Conservation (phyloP, 2,888 invertebrate species). For the Lacanobia wlatinum region DNA sequence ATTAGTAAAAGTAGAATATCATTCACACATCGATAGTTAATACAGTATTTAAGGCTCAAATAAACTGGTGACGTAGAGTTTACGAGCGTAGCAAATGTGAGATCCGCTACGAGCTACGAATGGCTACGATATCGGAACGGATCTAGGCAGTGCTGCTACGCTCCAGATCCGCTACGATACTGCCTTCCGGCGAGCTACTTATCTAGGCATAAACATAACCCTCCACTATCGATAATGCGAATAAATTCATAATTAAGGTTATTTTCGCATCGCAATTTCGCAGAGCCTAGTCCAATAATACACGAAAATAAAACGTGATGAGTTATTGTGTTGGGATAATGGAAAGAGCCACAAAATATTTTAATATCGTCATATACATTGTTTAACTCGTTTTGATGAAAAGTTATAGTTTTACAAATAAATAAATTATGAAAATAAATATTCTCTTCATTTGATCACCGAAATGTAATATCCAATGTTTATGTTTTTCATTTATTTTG, state of each 20-base stretch:
- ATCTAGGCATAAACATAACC: constrained; percentile 5
- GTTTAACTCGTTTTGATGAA: constrained; percentile 37
- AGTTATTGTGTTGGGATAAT: constrained; percentile 10
- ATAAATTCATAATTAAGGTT: constrained; percentile 23
- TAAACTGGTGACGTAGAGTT: neutral
- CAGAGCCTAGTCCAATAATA: constrained; percentile 27
- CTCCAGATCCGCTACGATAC: constrained; percentile 39
- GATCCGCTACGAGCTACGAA: constrained; percentile 39
- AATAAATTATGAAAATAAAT: constrained; percentile 1
- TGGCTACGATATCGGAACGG: constrained; percentile 36
- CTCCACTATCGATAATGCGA: constrained; percentile 13
- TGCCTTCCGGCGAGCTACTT: neutral
- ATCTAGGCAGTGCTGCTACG: constrained; percentile 31
- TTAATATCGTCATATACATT: constrained; percentile 26
- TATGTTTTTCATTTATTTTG: constrained; percentile 1
- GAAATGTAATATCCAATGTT: neutral
- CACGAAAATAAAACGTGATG: constrained; percentile 13
- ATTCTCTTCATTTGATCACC: constrained; percentile 3
- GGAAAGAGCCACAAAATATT: constrained; percentile 14
- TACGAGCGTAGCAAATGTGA: constrained; percentile 31
- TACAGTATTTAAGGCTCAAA: neutral
- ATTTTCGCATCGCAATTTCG: constrained; percentile 58
- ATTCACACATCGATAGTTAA: constrained; percentile 2
- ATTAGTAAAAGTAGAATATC: neutral
- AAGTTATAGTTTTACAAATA: constrained; percentile 11